A percentile compares a stretch with the other conserved stretches of the same genome.
These are phyloP conservation scores for Criorhina ranunculi DNA, from an alignment of 2,888 invertebrate genomes.

Conservation along the genomic window DNA sequence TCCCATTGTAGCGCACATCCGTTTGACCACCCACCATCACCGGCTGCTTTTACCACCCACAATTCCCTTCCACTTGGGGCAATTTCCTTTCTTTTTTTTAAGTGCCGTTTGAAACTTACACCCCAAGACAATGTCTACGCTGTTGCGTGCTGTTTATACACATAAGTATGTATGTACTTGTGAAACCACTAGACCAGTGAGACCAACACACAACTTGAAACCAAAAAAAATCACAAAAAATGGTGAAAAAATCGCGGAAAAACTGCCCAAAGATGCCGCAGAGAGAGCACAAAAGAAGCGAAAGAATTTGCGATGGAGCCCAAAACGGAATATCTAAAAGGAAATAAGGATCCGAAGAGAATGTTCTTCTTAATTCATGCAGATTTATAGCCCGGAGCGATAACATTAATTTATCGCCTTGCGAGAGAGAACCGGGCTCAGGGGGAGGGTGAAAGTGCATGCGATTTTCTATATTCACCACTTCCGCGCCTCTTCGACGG, in stretches of 20 bases:
- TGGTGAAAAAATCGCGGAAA: constrained; percentile 57
- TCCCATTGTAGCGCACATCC: constrained; percentile 15
- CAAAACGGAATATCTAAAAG: constrained; percentile 74
- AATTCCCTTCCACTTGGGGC: constrained; percentile 28
- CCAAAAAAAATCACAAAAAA: constrained; percentile 57
- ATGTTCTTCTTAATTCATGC: constrained; percentile 79
- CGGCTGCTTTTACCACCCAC: not conserved
- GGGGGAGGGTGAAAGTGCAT: constrained; percentile 63
- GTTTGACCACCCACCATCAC: not conserved
- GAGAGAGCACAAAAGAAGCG: constrained; percentile 43
- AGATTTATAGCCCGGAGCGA: constrained; percentile 80
- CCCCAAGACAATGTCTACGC: constrained; percentile 52
- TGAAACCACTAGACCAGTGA: constrained; percentile 4
- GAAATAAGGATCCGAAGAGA: constrained; percentile 75
- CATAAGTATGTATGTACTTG: not conserved
- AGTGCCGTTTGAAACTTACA: constrained; percentile 65
- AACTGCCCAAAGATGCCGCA: constrained; percentile 60
- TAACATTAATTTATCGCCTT: constrained; percentile 80
- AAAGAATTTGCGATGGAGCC: constrained; percentile 62
- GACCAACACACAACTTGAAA: constrained; percentile 31
- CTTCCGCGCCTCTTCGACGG: constrained; percentile 45
- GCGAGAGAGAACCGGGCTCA: constrained; percentile 38
- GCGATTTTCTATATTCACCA: constrained; percentile 70
- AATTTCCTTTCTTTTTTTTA: constrained; percentile 54
- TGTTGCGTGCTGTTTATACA: constrained; percentile 48